phyloP scores from a whole-genome alignment of 2,797 vertebrate species.

The Xyrichtys novacula region DNA sequence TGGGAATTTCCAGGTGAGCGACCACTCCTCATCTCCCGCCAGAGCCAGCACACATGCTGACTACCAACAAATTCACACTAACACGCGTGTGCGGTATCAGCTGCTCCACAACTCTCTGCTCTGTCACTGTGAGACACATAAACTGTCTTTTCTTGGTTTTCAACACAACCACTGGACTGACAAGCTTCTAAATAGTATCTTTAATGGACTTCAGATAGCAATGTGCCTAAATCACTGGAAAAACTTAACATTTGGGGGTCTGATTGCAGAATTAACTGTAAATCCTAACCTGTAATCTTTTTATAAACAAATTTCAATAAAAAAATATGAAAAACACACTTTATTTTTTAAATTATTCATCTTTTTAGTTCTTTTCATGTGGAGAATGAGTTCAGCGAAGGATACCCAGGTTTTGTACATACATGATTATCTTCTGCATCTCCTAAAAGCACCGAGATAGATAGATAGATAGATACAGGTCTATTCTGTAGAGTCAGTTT shows the following conservation, averaged over 20 bases:
- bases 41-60: neutral
- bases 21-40: neutral
- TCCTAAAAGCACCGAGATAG: neutral
- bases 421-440: neutral
- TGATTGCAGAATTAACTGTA: too few relatives aligned
- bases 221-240: too few relatives aligned
- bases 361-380: too few relatives aligned
- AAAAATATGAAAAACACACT: too few relatives aligned
- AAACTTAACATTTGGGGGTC: too few relatives aligned
- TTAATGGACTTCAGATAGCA: too few relatives aligned
- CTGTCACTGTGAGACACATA: neutral
- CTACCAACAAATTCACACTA: neutral
- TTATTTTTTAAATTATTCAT: too few relatives aligned
- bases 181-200: neutral
- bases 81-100: neutral
- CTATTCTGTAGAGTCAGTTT: neutral
- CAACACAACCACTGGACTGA: neutral
- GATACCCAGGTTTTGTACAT: too few relatives aligned
- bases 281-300: too few relatives aligned
- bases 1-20: slow-evolving; percentile 10
- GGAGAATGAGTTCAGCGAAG: too few relatives aligned
- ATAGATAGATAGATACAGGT: too few relatives aligned
- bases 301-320: too few relatives aligned
- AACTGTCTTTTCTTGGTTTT: neutral
- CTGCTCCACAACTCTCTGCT: neutral